These are phyloP conservation scores for Trogon melanurus DNA, from an alignment of 2,113 vertebrate genomes.

Conservation along the genomic window DNA sequence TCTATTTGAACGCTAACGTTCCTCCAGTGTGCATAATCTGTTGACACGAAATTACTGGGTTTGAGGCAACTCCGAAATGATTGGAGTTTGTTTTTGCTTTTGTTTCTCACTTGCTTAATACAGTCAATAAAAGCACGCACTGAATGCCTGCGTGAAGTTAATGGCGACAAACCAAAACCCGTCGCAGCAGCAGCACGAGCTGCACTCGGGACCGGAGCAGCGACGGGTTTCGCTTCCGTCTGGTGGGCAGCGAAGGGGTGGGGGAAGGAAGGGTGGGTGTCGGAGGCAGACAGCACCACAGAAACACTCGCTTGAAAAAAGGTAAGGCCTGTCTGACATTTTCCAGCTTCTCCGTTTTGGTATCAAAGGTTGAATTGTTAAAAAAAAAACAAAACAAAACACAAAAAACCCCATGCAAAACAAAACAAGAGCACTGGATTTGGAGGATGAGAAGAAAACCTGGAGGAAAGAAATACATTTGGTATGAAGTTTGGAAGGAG, in stretches of 20 bases:
- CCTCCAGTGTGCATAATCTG: constrained; percentile 45
- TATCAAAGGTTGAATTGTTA: background rate
- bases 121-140: background rate
- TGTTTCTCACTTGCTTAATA: constrained; percentile 44
- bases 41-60: constrained; percentile 63
- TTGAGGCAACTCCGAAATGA: constrained; percentile 56
- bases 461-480: background rate
- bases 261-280: constrained; percentile 54
- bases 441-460: background rate
- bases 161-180: constrained; percentile 16
- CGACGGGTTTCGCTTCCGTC: constrained; percentile 59
- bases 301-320: background rate
- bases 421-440: background rate
- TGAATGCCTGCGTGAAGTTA: background rate
- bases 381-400: background rate
- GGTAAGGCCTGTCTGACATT: background rate
- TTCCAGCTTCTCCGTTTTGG: background rate
- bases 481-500: background rate
- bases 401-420: background rate
- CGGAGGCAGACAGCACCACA: background rate
- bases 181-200: background rate
- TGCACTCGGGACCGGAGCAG: background rate
- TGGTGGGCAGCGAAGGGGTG: constrained; percentile 5
- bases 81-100: constrained; percentile 64
- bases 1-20: constrained; percentile 59